Base-by-base conservation (phyloP, 2,888 invertebrate genomes). In the Helleia helle region DNA sequence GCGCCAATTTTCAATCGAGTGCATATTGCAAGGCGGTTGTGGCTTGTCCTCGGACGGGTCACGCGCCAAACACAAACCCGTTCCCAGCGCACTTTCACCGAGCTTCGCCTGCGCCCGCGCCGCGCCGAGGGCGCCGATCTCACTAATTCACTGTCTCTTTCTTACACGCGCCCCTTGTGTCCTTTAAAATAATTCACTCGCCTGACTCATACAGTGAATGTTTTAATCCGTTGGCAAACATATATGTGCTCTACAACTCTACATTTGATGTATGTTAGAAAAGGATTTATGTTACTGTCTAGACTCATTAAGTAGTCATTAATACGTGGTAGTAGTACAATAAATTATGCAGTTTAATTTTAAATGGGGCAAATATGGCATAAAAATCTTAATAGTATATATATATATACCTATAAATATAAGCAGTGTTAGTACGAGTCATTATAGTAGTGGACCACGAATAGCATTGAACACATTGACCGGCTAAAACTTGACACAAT, bases 51-150 rank as follows among this genome's bases (percentile, higher is more conserved):
- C 80, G 71, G 68, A 69, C 77, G 61, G 80, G 81, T 81, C 81
- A 81, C 81, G 80, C 74, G 71, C 65, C 63, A 66, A 65, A 62
- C 59, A 65, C 71, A 77, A 81, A 83, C 81, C 64, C 61, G 81
- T 81, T 81, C 59, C 61, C 65, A 54, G 68, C 72, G 71, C 71
- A 81, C 81, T 83, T 83, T 80, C 81, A 79, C 80, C 76, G 69
- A 63, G 67, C 64, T 62, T 64, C 62, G 72, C 54, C 58, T 71
- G 75, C 71, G 71, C 71, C 59, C 55, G 71, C 65, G 65, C 55
- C 49, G 40, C 44, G 18, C 48, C 46, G 48, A 65, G 61, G 58
- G 70, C 62, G 51, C 48, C 74, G 69, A 70, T 62, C 74, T 75
- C 69, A 64, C 70, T 53, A 22, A 51, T 46, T 49, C 50, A 49